Conservation (phyloP, 1,140 invertebrate species). For the Brachionus manjavacas region DNA sequence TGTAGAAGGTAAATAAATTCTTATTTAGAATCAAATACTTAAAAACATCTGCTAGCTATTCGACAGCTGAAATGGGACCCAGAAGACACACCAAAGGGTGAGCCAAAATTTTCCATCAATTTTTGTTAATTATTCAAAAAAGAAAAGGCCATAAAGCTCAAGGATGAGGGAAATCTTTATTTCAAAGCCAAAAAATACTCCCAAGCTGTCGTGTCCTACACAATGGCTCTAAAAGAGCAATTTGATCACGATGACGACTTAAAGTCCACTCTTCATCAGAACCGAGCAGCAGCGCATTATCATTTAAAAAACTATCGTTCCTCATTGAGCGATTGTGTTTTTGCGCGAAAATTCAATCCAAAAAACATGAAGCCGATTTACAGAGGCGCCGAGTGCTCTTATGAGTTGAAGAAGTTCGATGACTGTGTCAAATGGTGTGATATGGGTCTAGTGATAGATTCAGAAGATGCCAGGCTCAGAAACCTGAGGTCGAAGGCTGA, state of each 20-base stretch:
- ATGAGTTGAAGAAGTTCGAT: constrained; percentile 67
- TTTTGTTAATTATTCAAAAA: not conserved
- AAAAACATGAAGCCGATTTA: constrained; percentile 73
- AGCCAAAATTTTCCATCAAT: too few relatives aligned
- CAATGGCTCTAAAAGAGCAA: constrained; percentile 24
- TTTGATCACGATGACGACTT: not conserved
- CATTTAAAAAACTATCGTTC: constrained; percentile 47
- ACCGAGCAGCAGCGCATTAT: constrained; percentile 26
- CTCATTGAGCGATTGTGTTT: constrained; percentile 68
- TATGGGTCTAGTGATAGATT: constrained; percentile 52
- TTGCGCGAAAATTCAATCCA: constrained; percentile 70
- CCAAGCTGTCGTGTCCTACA: constrained; percentile 16
- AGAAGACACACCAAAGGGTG: constrained; percentile 29
- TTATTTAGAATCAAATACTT: not conserved
- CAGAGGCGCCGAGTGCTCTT: constrained; percentile 69
- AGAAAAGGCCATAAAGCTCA: constrained; percentile 40
- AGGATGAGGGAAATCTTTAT: constrained; percentile 41
- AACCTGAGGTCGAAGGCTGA: constrained; percentile 63
- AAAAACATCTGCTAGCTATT: not conserved
- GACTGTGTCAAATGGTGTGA: constrained; percentile 71
- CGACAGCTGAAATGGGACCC: constrained; percentile 41
- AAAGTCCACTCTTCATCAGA: not conserved
- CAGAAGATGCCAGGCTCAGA: constrained; percentile 62
- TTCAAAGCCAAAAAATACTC: constrained; percentile 34
- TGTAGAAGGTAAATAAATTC: constrained; percentile 17